Evolutionary conservation across 2,797 vertebrate genomes (phyloP).

Genomic region (Oophaga sylvatica): DNA sequence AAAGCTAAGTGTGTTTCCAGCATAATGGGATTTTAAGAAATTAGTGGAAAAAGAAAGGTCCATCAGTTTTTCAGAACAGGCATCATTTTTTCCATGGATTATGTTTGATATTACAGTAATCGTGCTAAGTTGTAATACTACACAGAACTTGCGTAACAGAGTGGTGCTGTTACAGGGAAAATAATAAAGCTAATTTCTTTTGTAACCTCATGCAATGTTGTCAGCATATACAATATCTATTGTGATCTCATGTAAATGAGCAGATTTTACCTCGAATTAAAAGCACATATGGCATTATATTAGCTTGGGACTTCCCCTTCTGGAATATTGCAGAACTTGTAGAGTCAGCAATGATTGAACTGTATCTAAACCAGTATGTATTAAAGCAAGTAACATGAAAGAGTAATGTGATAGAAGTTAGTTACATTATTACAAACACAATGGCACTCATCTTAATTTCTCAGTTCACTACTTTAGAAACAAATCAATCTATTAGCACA

Average conservation of each 20-base stretch:
- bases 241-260: neutral
- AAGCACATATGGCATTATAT: slow-evolving; percentile 36
- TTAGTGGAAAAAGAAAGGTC: too few relatives aligned
- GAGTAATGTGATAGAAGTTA: neutral
- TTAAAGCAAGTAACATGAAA: neutral
- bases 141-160: too few relatives aligned
- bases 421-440: neutral
- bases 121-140: too few relatives aligned
- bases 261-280: neutral
- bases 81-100: too few relatives aligned
- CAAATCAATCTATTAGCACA: neutral
- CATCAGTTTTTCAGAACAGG: too few relatives aligned
- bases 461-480: neutral
- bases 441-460: neutral
- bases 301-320: slow-evolving; percentile 12
- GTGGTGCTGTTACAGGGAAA: too few relatives aligned
- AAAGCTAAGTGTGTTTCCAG: too few relatives aligned
- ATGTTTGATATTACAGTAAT: too few relatives aligned
- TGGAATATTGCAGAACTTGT: neutral
- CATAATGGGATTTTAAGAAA: too few relatives aligned
- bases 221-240: neutral
- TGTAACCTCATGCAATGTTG: neutral
- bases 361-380: neutral
- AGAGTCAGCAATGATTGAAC: neutral
- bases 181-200: too few relatives aligned